phyloP scores from a whole-genome alignment of 1,140 invertebrate species.

The Ostrea denselamellosa region DNA sequence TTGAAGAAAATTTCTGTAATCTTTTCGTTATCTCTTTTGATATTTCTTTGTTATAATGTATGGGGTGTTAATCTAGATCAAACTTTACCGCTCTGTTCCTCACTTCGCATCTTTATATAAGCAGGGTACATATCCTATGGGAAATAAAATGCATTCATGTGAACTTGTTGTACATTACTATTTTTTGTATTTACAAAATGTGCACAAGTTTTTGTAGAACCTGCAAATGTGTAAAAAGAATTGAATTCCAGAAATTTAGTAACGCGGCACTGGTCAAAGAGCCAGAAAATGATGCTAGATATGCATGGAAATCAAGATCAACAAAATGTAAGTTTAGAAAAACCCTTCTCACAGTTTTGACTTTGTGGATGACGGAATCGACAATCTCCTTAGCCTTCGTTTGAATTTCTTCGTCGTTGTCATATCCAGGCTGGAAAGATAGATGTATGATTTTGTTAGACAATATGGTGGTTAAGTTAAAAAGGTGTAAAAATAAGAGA shows the following conservation, averaged over 20 bases:
- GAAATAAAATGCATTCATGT: background rate
- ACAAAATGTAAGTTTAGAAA: background rate
- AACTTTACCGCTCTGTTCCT: background rate
- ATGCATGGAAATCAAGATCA: too few relatives aligned
- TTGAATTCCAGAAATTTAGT: too few relatives aligned
- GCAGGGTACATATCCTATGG: background rate
- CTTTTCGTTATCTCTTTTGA: too few relatives aligned
- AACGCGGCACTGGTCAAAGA: too few relatives aligned
- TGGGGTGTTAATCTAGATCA: background rate
- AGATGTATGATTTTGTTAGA: background rate
- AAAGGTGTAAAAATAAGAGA: background rate
- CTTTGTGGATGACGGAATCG: conserved; percentile 41
- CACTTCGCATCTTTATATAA: background rate
- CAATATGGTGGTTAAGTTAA: background rate
- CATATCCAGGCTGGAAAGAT: conserved; percentile 7
- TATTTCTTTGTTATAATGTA: background rate
- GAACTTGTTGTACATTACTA: too few relatives aligned
- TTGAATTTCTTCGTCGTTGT: conserved; percentile 17
- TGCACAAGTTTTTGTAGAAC: too few relatives aligned
- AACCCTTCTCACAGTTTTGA: conserved; percentile 41
- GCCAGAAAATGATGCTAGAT: too few relatives aligned
- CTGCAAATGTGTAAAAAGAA: too few relatives aligned
- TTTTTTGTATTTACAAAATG: too few relatives aligned
- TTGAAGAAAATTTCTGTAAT: background rate
- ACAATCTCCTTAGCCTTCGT: conserved; percentile 50